Conservation (phyloP, 2,888 invertebrate species). For the Nephrotoma guestfalica region DNA sequence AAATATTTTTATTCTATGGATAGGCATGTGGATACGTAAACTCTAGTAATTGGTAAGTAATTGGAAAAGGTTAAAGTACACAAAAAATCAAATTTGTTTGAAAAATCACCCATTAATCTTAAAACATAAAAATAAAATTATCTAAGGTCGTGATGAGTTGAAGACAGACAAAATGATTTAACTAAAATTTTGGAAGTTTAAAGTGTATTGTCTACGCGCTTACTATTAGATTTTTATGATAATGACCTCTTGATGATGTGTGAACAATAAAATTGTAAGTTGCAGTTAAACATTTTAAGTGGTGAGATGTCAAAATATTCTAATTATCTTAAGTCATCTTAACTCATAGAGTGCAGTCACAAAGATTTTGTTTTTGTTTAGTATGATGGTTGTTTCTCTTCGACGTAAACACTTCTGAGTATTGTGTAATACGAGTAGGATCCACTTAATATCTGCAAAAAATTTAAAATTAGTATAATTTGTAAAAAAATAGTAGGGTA, state of each 20-base stretch:
- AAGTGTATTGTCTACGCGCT: neutral
- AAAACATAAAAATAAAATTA: neutral
- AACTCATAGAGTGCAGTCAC: neutral
- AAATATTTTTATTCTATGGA: neutral
- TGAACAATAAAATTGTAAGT: neutral
- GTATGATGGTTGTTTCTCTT: neutral
- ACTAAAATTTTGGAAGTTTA: neutral
- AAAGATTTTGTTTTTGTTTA: neutral
- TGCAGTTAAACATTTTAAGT: neutral
- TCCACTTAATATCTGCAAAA: neutral
- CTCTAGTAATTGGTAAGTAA: neutral
- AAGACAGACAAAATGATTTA: neutral
- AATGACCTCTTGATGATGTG: neutral
- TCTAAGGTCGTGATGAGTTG: neutral
- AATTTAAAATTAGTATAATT: neutral
- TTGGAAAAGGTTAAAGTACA: neutral
- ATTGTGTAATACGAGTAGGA: neutral
- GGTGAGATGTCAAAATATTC: neutral
- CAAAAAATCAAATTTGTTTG: neutral
- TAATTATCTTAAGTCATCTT: neutral
- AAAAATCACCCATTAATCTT: neutral
- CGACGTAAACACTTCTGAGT: neutral
- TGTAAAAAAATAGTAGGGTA: too few species aligned
- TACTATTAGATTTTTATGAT: neutral
- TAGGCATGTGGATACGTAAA: neutral